Percentiles rank a stretch among this genome's conserved stretches.
phyloP scores from a whole-genome alignment of 2,888 invertebrate genomes.

The Imbricaverruca yamaguchii region DNA sequence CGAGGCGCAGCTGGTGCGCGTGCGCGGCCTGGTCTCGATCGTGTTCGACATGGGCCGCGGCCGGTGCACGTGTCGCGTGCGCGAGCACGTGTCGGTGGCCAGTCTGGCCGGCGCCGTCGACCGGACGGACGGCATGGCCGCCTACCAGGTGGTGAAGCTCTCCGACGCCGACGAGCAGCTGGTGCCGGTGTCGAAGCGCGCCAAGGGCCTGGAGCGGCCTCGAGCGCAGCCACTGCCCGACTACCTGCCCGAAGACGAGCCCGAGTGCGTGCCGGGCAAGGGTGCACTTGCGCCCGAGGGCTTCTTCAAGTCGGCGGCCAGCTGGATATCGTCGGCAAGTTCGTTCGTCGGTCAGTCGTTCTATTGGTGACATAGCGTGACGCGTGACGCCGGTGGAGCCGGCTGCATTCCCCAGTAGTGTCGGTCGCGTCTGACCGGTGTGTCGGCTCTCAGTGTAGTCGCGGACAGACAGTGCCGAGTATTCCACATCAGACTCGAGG shows the following conservation, averaged over 20 bases:
- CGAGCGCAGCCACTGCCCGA: constrained; percentile 32
- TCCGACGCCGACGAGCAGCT: constrained; percentile 30
- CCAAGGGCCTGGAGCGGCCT: constrained; percentile 13
- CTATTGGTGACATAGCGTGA: constrained; percentile 31
- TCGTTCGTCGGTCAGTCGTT: constrained; percentile 33
- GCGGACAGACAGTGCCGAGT: no score
- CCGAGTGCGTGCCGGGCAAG: constrained; percentile 25
- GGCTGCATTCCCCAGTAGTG: no score
- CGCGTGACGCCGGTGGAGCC: no score
- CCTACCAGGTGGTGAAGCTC: constrained; percentile 30
- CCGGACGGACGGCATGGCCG: constrained; percentile 29
- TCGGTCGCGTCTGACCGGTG: no score
- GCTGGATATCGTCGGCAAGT: constrained; percentile 33
- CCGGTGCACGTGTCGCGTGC: constrained; percentile 33
- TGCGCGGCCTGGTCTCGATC: constrained; percentile 34
- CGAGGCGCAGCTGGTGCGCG: constrained; percentile 33
- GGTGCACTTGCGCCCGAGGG: constrained; percentile 29
- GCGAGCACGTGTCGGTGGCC: constrained; percentile 31
- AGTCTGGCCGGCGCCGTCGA: constrained; percentile 33
- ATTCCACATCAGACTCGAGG: no score
- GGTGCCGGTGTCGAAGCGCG: constrained; percentile 10
- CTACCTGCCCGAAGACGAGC: constrained; percentile 34
- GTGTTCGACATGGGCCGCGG: constrained; percentile 33
- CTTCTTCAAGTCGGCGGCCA: constrained; percentile 32
- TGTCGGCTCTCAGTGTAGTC: no score